A percentile compares a stretch with the other conserved stretches of the same genome.
Conservation (phyloP, 2,113 vertebrate genomes). For the Eudorcas thomsonii region DNA sequence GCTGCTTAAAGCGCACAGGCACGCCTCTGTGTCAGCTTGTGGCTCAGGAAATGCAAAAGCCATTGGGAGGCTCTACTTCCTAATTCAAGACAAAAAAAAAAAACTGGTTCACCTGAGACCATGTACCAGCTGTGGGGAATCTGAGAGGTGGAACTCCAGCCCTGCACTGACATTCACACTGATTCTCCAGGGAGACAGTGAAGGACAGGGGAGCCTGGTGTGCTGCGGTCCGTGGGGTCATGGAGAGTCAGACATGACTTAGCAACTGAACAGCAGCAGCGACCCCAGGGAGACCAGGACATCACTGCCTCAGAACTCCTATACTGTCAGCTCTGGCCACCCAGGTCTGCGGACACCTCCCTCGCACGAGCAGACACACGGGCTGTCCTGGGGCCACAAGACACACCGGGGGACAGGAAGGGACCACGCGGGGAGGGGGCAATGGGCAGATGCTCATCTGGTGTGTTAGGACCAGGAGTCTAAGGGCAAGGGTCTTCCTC, state of each 20-base stretch:
- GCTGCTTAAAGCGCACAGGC: neutral
- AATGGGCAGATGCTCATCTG: rapidly evolving
- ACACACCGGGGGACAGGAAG: neutral
- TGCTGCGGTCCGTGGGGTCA: neutral
- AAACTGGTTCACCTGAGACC: neutral
- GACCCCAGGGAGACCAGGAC: rapidly evolving
- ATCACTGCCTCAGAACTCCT: neutral
- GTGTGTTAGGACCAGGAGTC: rapidly evolving
- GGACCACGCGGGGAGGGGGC: rapidly evolving
- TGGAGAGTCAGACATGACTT: neutral
- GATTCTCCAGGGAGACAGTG: neutral
- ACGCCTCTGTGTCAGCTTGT: neutral
- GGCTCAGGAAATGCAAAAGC: neutral
- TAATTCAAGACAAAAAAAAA: neutral
- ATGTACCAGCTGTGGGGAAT: rapidly evolving
- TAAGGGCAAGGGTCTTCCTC: neutral
- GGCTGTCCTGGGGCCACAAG: rapidly evolving
- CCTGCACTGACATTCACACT: rapidly evolving
- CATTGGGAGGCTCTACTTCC: neutral
- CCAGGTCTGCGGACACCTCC: rapidly evolving
- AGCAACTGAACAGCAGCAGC: no score
- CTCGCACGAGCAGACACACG: neutral
- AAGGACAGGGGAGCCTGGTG: neutral
- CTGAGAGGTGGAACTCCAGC: neutral
- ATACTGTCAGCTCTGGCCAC: neutral